Evolutionary conservation across 2,797 vertebrate species (phyloP).

Genomic region (Orestias chungarensis): DNA sequence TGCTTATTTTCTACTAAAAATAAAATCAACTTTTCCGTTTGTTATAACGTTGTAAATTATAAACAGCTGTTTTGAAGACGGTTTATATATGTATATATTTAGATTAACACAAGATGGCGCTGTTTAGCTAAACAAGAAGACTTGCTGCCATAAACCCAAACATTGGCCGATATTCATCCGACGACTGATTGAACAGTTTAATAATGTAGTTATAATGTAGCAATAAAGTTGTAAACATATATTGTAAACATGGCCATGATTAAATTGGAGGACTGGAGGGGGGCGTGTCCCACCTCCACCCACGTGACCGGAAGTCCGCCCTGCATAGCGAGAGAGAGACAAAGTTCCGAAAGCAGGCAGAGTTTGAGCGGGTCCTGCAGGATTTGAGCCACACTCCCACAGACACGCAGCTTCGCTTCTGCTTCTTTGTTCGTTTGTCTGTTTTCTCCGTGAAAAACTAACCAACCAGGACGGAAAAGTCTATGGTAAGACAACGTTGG

Average conservation of each 20-base stretch:
- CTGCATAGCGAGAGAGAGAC: neutral
- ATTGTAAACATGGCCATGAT: neutral
- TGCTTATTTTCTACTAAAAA: too few relatives aligned
- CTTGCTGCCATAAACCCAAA: neutral
- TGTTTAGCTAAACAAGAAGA: neutral
- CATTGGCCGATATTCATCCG: neutral
- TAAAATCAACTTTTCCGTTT: too few relatives aligned
- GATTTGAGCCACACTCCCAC: neutral
- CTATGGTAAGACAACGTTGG: conserved; percentile 28
- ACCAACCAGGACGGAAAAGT: too few relatives aligned
- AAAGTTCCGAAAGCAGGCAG: conserved; percentile 5
- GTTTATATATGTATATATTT: too few relatives aligned
- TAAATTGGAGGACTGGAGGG: neutral
- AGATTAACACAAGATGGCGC: conserved; percentile 36
- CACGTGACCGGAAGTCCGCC: conserved; percentile 64
- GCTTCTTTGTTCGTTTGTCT: neutral
- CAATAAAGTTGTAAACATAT: too few relatives aligned
- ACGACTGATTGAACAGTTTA: neutral
- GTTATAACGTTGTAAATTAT: too few relatives aligned
- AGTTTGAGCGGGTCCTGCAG: conserved; percentile 22
- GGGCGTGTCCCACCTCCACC: conserved; percentile 31
- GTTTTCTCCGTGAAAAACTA: too few relatives aligned
- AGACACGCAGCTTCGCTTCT: neutral
- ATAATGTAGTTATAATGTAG: too few relatives aligned
- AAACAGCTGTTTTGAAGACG: too few relatives aligned